Evolutionary conservation across 2,797 vertebrate species (phyloP), one percentile per base, ranked within the genome.

Genomic region (Aldrovandia affinis): DNA sequence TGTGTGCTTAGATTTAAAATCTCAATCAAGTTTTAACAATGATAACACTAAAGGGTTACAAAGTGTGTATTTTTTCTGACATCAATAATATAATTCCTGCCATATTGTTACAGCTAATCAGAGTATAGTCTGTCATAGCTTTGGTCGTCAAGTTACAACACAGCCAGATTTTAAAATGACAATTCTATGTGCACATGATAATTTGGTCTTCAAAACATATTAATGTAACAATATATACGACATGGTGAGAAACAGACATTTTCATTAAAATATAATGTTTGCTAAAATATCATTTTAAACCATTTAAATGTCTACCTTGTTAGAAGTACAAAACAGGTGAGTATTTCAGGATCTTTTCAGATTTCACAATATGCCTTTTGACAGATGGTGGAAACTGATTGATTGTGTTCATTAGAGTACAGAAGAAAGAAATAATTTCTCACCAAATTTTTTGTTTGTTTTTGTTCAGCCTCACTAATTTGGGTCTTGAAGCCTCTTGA

Each of bases 241-340:
- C n/a, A n/a, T n/a, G 25, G 2, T 59, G 15, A 59, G 5, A 59
- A 22, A 20, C 57, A 20, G 22, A 25, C 25, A 28, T 30, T 9
- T 63, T 63, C 61, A n/a, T 63, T 22, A 63, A 63, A n/a, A 63
- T 63, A 63, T 63, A 10, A 63, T 63, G 18, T 63, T 68, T 68
- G 30, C 28, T 68, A 36, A 68, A 68, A 68, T 68, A 18, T 12
- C 2, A 68, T 30, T 68, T 22, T 63, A 10, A 63, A n/a, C 7
- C 8, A 28, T n/a, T 63, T 63, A 36, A 33, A 33, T 10, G 1
- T 18, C 30, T 15, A 28, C 12, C 63, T 18, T 68, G 63, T 36
- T 1, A 12, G 63, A 68, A 28, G 28, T 68, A 63, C 59, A 1
- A 28, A 14, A 63, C 25, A 28, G 59, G n/a, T 28, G n/a, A 36